Conservation (phyloP, 2,888 invertebrate genomes). For the Philereme transversata region DNA sequence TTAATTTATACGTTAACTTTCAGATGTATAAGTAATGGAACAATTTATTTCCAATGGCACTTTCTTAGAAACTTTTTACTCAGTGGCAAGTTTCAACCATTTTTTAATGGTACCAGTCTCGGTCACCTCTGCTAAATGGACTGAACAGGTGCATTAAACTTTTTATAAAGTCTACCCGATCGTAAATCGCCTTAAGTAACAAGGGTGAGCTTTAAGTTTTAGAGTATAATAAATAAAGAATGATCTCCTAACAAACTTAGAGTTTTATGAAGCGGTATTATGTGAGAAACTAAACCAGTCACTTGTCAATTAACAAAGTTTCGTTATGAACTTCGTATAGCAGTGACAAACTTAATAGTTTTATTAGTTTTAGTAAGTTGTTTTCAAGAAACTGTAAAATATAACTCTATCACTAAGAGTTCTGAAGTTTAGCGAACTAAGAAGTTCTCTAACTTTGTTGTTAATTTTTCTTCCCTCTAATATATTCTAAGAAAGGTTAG, state of each 20-base stretch:
- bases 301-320: constrained; percentile 32
- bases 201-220: constrained; percentile 72
- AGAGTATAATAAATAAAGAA: constrained; percentile 66
- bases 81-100: constrained; percentile 42
- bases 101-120: constrained; percentile 46
- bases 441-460: no score
- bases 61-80: constrained; percentile 38
- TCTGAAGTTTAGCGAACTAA: no score
- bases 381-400: not conserved
- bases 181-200: constrained; percentile 76
- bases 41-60: constrained; percentile 21
- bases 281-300: constrained; percentile 27
- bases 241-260: constrained; percentile 47
- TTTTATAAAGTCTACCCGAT: constrained; percentile 64
- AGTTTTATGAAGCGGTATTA: constrained; percentile 50
- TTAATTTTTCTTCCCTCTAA: no score
- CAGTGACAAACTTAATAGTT: not conserved
- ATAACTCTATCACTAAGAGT: no score
- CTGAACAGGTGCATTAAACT: constrained; percentile 74
- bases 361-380: not conserved
- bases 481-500: no score
- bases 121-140: constrained; percentile 69
- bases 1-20: not conserved
- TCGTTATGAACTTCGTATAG: constrained; percentile 1
- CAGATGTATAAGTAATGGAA: constrained; percentile 3